Conservation (phyloP, 2,888 invertebrate genomes). For the Oscheius sp. region DNA sequence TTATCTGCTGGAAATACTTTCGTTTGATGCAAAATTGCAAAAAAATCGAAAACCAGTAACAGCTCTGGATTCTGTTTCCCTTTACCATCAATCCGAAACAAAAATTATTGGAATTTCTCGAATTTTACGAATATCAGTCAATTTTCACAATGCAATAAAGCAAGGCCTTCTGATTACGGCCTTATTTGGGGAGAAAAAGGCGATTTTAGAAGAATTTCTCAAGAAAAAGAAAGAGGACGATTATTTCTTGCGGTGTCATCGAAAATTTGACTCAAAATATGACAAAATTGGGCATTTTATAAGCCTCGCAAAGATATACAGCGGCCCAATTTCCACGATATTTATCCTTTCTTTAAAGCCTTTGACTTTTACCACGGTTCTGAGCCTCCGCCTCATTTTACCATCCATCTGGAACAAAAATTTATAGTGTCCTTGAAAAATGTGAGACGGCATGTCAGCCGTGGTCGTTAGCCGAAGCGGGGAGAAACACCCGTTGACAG, state of each 20-base stretch:
- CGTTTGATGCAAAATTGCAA: too few relatives aligned
- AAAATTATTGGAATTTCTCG: too few relatives aligned
- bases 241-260: too few relatives aligned
- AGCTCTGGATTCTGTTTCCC: too few relatives aligned
- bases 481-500: neutral
- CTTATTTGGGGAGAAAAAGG: neutral
- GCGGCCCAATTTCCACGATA: neutral
- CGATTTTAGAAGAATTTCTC: too few relatives aligned
- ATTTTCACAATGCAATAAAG: too few relatives aligned
- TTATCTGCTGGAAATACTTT: too few relatives aligned
- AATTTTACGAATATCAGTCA: too few relatives aligned
- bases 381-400: neutral
- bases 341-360: neutral
- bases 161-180: neutral
- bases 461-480: slow-evolving; percentile 18
- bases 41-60: too few relatives aligned
- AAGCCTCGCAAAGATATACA: neutral
- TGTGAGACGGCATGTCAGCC: neutral
- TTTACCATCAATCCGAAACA: too few relatives aligned
- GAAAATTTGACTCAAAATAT: too few relatives aligned
- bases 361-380: neutral
- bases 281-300: neutral
- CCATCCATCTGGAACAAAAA: slow-evolving; percentile 17
- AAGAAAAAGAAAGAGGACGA: too few relatives aligned
- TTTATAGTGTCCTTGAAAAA: slow-evolving; percentile 28